Percentiles rank a stretch among this genome's conserved stretches.
Conservation (phyloP, 2,888 invertebrate genomes). For the Orthosia cruda region DNA sequence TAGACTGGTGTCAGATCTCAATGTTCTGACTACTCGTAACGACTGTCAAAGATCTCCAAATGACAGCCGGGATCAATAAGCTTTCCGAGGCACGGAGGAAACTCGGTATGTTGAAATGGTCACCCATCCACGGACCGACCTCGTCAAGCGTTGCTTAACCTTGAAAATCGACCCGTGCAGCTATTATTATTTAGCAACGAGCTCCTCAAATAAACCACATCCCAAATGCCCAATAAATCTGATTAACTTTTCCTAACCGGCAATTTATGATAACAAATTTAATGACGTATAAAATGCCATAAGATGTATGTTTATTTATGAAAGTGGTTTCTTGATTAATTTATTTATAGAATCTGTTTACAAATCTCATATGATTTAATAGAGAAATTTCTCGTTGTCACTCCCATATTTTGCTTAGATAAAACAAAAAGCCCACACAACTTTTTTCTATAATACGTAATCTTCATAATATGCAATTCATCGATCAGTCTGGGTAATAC, state of each 20-base stretch:
- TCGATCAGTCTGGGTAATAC: constrained; percentile 32
- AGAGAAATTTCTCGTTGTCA: constrained; percentile 24
- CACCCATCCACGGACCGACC: no score
- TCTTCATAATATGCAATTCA: constrained; percentile 46
- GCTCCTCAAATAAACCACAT: not conserved
- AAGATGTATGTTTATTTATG: constrained; percentile 19
- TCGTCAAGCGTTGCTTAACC: no score
- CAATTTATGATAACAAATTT: constrained; percentile 12
- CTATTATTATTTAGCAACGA: no score
- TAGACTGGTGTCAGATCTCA: no score
- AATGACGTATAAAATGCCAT: constrained; percentile 4
- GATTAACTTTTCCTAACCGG: not conserved
- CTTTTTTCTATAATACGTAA: constrained; percentile 36
- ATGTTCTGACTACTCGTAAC: no score
- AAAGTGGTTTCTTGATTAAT: constrained; percentile 26
- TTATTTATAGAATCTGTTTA: constrained; percentile 20
- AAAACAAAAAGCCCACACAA: constrained; percentile 31
- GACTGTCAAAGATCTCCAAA: no score
- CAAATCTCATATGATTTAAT: constrained; percentile 10
- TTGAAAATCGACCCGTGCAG: no score
- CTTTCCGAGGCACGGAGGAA: no score
- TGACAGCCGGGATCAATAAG: no score
- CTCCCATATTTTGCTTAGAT: constrained; percentile 7
- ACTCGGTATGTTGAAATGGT: no score
- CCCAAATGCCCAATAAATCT: not conserved